phyloP scores from a whole-genome alignment of 2,113 vertebrate genomes.

The Clarias gariepinus region DNA sequence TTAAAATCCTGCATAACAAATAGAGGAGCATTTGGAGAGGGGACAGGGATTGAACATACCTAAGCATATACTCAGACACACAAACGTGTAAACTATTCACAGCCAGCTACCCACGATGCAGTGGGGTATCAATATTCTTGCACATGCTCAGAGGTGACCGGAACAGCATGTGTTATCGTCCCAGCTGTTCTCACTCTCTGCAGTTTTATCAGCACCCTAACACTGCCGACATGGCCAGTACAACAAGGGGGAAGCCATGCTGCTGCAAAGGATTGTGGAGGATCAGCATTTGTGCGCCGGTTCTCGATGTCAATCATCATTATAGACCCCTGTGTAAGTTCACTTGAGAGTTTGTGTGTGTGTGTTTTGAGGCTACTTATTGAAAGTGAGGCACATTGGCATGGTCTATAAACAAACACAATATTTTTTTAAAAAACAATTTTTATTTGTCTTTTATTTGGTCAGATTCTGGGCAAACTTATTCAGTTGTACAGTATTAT shows the following conservation, averaged over 20 bases:
- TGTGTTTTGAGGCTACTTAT: slow-evolving; percentile 34
- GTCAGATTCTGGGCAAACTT: not conserved
- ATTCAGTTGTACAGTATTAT: not conserved
- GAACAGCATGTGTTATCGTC: slow-evolving; percentile 54
- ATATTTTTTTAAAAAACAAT: no score
- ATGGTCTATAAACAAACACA: slow-evolving; percentile 49
- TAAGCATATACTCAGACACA: not conserved
- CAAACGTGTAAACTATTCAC: slow-evolving; percentile 41
- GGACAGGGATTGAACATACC: slow-evolving; percentile 26
- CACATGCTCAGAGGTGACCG: slow-evolving; percentile 57
- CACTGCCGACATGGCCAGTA: slow-evolving; percentile 61
- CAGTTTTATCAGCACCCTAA: slow-evolving; percentile 63
- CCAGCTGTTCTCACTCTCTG: slow-evolving; percentile 58
- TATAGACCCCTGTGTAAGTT: slow-evolving; percentile 47
- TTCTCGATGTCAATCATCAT: slow-evolving; percentile 68
- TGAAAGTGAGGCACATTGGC: slow-evolving; percentile 61
- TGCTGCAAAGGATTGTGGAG: slow-evolving; percentile 65
- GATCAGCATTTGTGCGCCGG: slow-evolving; percentile 67
- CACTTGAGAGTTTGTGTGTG: slow-evolving; percentile 42
- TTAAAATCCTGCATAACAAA: slow-evolving; percentile 44
- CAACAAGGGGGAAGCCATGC: slow-evolving; percentile 58
- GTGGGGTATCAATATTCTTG: slow-evolving; percentile 59
- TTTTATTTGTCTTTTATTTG: not conserved
- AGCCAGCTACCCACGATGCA: slow-evolving; percentile 60
- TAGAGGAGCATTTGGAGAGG: slow-evolving; percentile 32